Evolutionary conservation across 2,888 invertebrate genomes (phyloP), one percentile per base, ranked within the genome.

Genomic region (Holacanthella duospinosa): DNA sequence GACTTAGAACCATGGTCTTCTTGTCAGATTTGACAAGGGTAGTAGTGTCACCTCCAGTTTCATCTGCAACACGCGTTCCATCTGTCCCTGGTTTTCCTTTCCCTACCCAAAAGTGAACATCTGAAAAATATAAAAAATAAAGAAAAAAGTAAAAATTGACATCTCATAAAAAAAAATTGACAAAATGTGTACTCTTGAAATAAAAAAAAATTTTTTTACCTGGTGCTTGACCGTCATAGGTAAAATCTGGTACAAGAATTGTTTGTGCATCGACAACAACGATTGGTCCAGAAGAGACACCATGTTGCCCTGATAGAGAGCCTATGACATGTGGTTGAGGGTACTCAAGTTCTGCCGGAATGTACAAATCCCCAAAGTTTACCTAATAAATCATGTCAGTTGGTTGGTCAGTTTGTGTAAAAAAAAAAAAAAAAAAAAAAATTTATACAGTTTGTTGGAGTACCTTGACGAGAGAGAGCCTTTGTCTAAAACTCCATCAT

Each of bases 71-170:
- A 60, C 89, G 83, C 67, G 88, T 83, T 43, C 93, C 93, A 74
- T 88, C 86, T 1, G 91, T 85, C 0, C 88, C 84, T 0, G 92
- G 91, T 75, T 85, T 84, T 1, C 93, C 93, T 59, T 85, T 82
- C 1, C 93, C 93, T 68, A 89, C 91, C 91, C 93, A 93, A 79
- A 93, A 93, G 79, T 93, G 92, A 0, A 92, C 92, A 78, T 93
- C 93, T 91, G 81, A 12, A 36, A 16, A 36, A 36, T 9, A 36
- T 9, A 16, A 16, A 36, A 36, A 16, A 16, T n/a, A n/a, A n/a
- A n/a, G n/a, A n/a, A n/a, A n/a, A n/a, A n/a, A n/a, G n/a, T n/a
- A n/a, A n/a, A n/a, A n/a, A n/a, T n/a, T n/a, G n/a, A n/a, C n/a
- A 16, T 12, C 19, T 55, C n/a, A 19, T 25, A 28, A 19, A 6